A percentile compares a stretch with the other conserved stretches of the same genome.
Evolutionary conservation across 2,888 invertebrate species (phyloP).

Genomic region (Calameuta filiformis): DNA sequence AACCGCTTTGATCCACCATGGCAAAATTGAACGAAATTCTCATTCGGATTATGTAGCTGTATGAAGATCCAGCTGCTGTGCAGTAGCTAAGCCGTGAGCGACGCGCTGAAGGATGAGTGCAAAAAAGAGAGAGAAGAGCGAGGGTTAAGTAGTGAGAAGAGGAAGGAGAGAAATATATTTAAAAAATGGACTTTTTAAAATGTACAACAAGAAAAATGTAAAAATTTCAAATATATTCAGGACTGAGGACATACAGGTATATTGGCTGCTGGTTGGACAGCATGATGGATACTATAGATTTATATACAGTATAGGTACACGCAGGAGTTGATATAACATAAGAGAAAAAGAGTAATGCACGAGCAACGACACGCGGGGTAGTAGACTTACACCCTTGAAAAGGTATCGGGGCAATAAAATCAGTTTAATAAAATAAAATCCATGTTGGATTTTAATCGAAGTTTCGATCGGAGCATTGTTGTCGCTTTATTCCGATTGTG

Average conservation of each 20-base stretch:
- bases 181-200: not conserved
- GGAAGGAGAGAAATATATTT: not conserved
- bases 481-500: no score
- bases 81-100: not conserved
- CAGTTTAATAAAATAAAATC: no score
- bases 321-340: not conserved
- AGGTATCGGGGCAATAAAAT: not conserved
- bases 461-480: no score
- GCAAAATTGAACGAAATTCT: not conserved
- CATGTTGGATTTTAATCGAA: no score
- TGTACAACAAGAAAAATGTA: not conserved
- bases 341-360: not conserved
- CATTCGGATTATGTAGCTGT: not conserved
- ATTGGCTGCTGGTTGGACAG: not conserved
- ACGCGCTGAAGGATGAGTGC: not conserved
- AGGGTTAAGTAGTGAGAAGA: not conserved
- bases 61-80: not conserved
- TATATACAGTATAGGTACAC: not conserved
- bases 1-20: not conserved
- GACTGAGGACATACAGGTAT: not conserved
- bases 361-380: not conserved
- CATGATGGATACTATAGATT: not conserved
- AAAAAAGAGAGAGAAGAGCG: not conserved
- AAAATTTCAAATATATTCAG: not conserved
- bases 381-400: not conserved